phyloP scores from a whole-genome alignment of 2,797 vertebrate genomes.

The Alosa sapidissima region DNA sequence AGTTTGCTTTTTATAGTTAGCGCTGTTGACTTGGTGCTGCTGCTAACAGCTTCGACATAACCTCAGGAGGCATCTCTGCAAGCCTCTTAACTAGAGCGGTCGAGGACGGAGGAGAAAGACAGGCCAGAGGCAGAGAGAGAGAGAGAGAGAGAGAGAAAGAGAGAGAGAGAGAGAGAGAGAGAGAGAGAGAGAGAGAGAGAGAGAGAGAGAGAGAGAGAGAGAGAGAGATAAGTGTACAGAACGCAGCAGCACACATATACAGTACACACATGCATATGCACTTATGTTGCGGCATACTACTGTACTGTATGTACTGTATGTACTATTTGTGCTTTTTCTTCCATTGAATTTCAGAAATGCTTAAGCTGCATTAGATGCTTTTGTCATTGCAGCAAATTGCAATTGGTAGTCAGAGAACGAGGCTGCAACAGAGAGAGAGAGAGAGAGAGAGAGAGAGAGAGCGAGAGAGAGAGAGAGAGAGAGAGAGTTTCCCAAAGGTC shows the following conservation, averaged over 20 bases:
- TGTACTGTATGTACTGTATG: neutral
- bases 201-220: too few relatives aligned
- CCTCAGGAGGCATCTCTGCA: constrained; percentile 10
- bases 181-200: too few relatives aligned
- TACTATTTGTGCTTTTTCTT: neutral
- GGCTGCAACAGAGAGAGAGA: neutral
- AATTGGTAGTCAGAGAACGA: neutral
- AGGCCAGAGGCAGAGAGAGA: too few relatives aligned
- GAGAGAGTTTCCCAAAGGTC: neutral
- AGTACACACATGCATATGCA: neutral
- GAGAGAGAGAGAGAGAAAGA: too few relatives aligned
- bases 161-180: too few relatives aligned
- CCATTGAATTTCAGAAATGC: neutral
- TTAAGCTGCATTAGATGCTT: neutral
- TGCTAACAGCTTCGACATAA: constrained; percentile 23
- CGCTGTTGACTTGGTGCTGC: constrained; percentile 14
- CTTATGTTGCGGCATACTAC: neutral
- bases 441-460: neutral
- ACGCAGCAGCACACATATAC: neutral
- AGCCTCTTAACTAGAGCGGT: constrained; percentile 1
- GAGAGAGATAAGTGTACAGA: too few relatives aligned
- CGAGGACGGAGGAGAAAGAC: neutral
- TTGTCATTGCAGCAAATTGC: neutral
- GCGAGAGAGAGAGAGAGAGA: neutral
- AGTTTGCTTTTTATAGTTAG: neutral